Evolutionary conservation across 2,888 invertebrate genomes (phyloP), one percentile per base, ranked within the genome.

Genomic region (Drepanosiphum platanoidis): DNA sequence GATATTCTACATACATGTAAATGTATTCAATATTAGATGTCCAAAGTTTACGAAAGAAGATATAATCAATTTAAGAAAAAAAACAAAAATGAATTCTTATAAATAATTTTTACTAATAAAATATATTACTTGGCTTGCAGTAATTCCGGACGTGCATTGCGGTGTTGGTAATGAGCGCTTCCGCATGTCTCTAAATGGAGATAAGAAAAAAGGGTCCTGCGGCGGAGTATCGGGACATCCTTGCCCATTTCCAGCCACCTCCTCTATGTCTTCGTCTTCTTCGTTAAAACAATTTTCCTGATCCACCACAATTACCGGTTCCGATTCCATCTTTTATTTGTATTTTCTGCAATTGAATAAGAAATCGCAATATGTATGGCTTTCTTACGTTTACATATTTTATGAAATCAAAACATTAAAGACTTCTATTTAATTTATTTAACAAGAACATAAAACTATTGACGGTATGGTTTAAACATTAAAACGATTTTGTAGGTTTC

Each of bases 151-250:
- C 39, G 94, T 94, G 88, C 95, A 96, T 88, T 95, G 94, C 2
- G 95, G 95, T 0, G 95, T 95, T 2, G 96, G 96, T 88, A 96
- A 90, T 36, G 95, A 96, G 88, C 95, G 94, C 89, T 96, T 96
- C 88, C 96, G 92, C 1, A 93, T 92, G 88, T 95, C 94, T 34
- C 95, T 91, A 93, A 94, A 95, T 7, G 96, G 96, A 0, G 95
- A 95, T 84, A 96, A 90, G 78, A 95, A 91, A 90, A 94, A 95
- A 0, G 95, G 95, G 90, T 95, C 95, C 88, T 89, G 88, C 86
- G 91, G 89, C 3, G 93, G 93, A 0, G 95, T 94, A 0, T 94
- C 95, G n/a, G 86, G 86, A 74, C 82, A 82, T 72, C 52, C 80
- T 64, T 70, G 80, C 18, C 72, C 66, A 34, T 32, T 30, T 39